phyloP scores from a whole-genome alignment of 2,888 invertebrate genomes.

The Dioctria linearis region DNA sequence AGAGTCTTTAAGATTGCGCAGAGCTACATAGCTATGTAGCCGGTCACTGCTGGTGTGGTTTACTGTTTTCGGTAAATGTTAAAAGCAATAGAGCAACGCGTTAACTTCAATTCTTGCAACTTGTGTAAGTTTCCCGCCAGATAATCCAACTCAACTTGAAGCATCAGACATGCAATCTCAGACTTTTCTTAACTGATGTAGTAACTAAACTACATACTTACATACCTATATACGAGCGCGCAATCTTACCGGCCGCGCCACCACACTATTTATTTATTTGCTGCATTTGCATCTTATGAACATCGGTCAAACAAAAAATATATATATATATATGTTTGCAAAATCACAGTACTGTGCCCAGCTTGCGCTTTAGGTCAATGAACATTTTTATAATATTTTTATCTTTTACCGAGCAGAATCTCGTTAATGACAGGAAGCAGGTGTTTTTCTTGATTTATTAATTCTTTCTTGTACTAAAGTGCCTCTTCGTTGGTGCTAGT shows the following conservation, averaged over 20 bases:
- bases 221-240: not conserved
- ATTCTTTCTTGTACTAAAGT: not conserved
- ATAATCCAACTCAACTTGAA: not conserved
- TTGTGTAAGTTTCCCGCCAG: not conserved
- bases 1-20: not conserved
- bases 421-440: constrained; percentile 43
- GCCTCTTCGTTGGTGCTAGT: too few species aligned
- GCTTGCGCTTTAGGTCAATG: constrained; percentile 5
- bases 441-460: constrained; percentile 39
- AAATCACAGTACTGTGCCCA: constrained; percentile 18
- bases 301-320: not conserved
- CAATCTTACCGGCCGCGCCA: too few species aligned
- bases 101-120: not conserved
- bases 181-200: not conserved
- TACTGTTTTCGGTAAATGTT: constrained; percentile 29
- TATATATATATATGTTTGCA: too few species aligned
- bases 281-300: constrained; percentile 3
- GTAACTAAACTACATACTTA: not conserved
- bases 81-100: not conserved
- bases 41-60: not conserved
- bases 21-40: too few species aligned
- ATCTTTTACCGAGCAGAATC: constrained; percentile 15
- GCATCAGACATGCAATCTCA: constrained; percentile 15
- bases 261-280: not conserved
- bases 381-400: constrained; percentile 32